Evolutionary conservation across 2,113 vertebrate genomes (phyloP), one percentile per base, ranked within the genome.

Genomic region (Alligator sinensis): DNA sequence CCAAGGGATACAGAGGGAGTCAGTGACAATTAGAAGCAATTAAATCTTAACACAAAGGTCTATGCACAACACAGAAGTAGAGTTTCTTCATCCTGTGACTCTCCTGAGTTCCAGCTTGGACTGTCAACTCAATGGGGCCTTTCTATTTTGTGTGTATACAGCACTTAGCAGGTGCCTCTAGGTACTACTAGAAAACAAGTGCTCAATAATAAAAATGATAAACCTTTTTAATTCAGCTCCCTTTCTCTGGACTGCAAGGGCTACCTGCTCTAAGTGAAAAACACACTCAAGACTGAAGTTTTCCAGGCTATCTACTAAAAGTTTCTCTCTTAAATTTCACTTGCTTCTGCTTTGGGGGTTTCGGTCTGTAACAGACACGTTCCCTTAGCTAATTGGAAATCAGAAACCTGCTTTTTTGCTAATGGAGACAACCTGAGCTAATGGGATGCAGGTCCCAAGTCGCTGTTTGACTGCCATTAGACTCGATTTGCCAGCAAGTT

Each of bases 401-500:
- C 21, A 86, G 88, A 92, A 80, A 11, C 54, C 80, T 70, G 80
- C 87, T 94, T 38, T 62, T 34, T 79, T 47, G 12, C 17, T 62
- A 82, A 62, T 47, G 72, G 75, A 59, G 63, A 30, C 86, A 91
- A 19, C 84, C 62, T 11, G 82, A 1, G 11, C 88, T 94, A 38
- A 92, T 30, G 55, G 2, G 14, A 19, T 76, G 76, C 64, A 12
- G 84, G 89, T 93, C 89, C 87, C 93, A 30, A 1, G 55, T 74
- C 85, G 82, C 88, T 84, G 85, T 93, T 94, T 59, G 5, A 0
- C 80, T 79, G 94, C 94, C 0, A 4, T 80, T 94, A 60, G 80
- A 27, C 80, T 88, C 14, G 16, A 54, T 96, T 96, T 89, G 93
- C 91, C 30, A 85, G 76, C 58, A 79, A 91, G 58, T 21, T 11